phyloP scores from a whole-genome alignment of 2,113 vertebrate species.

The Pedetes capensis region DNA sequence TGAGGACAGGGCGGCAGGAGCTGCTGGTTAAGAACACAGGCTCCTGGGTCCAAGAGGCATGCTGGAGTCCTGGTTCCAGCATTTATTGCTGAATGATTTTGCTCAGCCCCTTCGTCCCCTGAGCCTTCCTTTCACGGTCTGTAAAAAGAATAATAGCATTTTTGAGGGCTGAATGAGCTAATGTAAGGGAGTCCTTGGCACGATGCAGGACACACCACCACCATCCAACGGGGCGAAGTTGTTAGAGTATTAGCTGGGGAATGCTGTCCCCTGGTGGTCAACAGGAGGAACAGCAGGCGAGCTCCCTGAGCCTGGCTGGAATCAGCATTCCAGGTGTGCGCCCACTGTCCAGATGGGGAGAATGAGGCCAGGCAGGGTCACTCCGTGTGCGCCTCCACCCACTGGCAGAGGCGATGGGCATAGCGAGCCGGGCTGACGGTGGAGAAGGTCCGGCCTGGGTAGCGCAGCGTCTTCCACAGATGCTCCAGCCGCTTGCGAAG shows the following conservation, averaged over 20 bases:
- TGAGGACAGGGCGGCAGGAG: background rate
- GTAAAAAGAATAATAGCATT: slow-evolving; percentile 50
- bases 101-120: slow-evolving; percentile 28
- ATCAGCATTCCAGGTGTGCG: rapidly evolving
- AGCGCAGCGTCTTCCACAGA: slow-evolving; percentile 89
- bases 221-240: background rate
- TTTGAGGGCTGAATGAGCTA: slow-evolving; percentile 25
- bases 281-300: background rate
- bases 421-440: slow-evolving; percentile 89
- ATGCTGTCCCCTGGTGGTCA: slow-evolving; percentile 19
- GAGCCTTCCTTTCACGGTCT: slow-evolving; percentile 45
- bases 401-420: slow-evolving; percentile 86
- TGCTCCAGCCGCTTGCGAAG: slow-evolving; percentile 89
- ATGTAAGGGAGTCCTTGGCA: background rate
- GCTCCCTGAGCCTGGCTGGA: background rate
- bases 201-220: background rate
- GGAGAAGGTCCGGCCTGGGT: slow-evolving; percentile 87
- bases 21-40: background rate
- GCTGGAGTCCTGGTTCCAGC: background rate
- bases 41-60: slow-evolving; percentile 9
- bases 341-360: background rate
- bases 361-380: slow-evolving; percentile 58
- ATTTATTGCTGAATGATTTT: slow-evolving; percentile 51
- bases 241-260: background rate
- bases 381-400: slow-evolving; percentile 87